Conservation (phyloP, 2,113 vertebrate genomes). For the Himantopus leucocephalus region DNA sequence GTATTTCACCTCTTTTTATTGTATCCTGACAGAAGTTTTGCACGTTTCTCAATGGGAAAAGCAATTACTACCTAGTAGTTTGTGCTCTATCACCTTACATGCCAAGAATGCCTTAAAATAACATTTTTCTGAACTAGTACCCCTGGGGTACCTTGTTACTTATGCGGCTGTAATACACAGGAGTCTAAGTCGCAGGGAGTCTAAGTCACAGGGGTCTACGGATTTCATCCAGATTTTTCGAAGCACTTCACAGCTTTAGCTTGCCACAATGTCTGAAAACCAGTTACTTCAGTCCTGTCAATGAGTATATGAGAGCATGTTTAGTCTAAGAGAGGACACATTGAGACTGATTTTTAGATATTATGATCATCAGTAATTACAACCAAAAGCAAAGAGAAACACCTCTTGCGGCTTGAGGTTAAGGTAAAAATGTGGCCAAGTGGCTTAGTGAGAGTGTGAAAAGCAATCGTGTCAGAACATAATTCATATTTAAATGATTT, state of each 20-base stretch:
- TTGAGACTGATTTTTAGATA: not conserved
- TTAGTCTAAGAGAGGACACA: not conserved
- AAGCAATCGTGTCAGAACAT: not conserved
- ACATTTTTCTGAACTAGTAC: not conserved
- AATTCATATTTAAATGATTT: not conserved
- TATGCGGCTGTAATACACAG: not conserved
- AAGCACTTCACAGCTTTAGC: not conserved
- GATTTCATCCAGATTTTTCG: not conserved
- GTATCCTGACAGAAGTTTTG: not conserved
- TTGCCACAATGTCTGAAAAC: not conserved
- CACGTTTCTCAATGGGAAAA: not conserved
- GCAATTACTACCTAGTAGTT: not conserved
- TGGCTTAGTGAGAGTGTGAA: not conserved
- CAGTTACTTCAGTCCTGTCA: not conserved
- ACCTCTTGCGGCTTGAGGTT: not conserved
- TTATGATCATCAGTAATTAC: not conserved
- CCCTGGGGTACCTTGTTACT: not conserved
- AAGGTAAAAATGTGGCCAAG: not conserved
- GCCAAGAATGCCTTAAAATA: not conserved
- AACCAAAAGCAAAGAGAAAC: not conserved
- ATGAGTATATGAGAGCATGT: not conserved
- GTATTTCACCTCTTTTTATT: not conserved
- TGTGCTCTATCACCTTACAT: not conserved
- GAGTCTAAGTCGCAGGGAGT: not conserved
- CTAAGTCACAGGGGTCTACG: not conserved